These are phyloP conservation scores for Scarus forsteni DNA, from an alignment of 2,797 vertebrate genomes.

Conservation along the genomic window DNA sequence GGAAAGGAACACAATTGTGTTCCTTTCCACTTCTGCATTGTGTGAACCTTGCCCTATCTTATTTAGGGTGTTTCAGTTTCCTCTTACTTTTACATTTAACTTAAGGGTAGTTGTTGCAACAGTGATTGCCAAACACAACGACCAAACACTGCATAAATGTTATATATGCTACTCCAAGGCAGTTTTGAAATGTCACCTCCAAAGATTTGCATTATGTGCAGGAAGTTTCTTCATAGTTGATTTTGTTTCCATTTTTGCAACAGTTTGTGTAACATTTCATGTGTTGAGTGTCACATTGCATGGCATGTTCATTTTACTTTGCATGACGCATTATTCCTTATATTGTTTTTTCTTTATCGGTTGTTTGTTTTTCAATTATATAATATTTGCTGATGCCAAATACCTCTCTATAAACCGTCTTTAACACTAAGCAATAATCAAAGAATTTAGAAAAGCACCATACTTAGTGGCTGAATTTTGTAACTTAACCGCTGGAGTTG, in stretches of 20 bases:
- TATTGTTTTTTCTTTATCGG: not conserved
- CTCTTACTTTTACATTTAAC: constrained; percentile 27
- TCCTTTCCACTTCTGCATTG: no score
- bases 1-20: not conserved
- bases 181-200: constrained; percentile 35
- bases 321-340: not conserved
- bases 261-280: constrained; percentile 7
- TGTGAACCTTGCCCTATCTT: constrained; percentile 11
- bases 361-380: not conserved
- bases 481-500: no score
- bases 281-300: not conserved
- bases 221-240: constrained; percentile 32
- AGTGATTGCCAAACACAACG: not conserved
- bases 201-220: constrained; percentile 1
- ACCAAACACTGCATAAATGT: constrained; percentile 5
- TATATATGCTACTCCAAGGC: not conserved
- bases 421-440: not conserved
- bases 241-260: constrained; percentile 54
- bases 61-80: constrained; percentile 5
- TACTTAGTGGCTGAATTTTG: no score
- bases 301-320: not conserved
- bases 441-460: not conserved
- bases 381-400: no score
- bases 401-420: not conserved
- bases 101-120: constrained; percentile 36